Evolutionary conservation across 1,140 invertebrate species (phyloP), one percentile per base, ranked within the genome.

Genomic region (Macrobrachium rosenbergii): DNA sequence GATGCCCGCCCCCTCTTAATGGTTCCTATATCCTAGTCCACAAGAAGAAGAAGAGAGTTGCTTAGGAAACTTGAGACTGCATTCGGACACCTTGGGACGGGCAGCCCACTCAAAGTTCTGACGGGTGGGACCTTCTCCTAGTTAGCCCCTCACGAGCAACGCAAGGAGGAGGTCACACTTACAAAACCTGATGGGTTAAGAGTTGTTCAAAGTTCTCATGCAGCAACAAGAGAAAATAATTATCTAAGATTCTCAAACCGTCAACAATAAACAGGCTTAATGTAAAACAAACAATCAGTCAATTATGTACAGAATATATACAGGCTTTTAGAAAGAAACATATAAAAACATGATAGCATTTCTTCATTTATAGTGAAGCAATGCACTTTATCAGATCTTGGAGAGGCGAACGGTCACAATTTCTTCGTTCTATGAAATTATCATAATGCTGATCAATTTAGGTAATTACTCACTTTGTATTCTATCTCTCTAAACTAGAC

Each of bases 171-270:
- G 73, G 76, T 63, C 75, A 81, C 79, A 67, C 85, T 73, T 59
- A 87, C 78, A 82, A 87, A 87, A 87, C 78, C 72, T 87, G 85
- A 87, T 72, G 67, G 79, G 79, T 87, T 82, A 88, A 88, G 83
- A 88, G 86, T 83, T 82, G 81, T 88, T 88, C 86, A 88, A 82
- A 83, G 81, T 82, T 82, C 79, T 78, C 86, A 88, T 88, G 86
- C 86, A 88, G 86, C 81, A 88, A 88, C 86, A 88, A 88, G 86
- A 88, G 86, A 78, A 88, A 88, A 88, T 82, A 82, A 88, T 81
- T 88, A 88, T 88, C 86, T 88, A 88, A 88, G 86, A 88, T 88
- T 88, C 86, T 88, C 86, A 88, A 88, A 88, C 86, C 86, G 86
- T 88, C 86, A 88, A 88, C 86, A 88, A 88, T 88, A 88, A 88